A percentile compares a stretch with the other conserved stretches of the same genome.
These are phyloP conservation scores for Amphimedon queenslandica DNA, from an alignment of 37 sponge, comb jelly and placozoan species.

Conservation along the genomic window DNA sequence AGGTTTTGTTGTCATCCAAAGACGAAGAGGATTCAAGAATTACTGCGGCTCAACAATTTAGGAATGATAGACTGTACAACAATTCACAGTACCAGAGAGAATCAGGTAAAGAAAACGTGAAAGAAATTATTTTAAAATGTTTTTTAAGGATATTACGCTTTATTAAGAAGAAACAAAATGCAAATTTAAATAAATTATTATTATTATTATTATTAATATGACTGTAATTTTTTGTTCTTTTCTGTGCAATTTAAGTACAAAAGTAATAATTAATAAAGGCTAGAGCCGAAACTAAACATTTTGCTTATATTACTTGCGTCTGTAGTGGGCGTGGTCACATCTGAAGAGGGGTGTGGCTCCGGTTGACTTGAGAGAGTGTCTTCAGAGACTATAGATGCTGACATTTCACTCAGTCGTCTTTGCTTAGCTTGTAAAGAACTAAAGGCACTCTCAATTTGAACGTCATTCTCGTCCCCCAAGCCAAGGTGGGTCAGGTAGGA, in stretches of 20 bases:
- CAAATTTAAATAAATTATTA: no score
- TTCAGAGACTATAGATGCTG: not conserved
- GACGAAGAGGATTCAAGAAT: not conserved
- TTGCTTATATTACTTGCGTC: not conserved
- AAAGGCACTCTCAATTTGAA: constrained; percentile 71
- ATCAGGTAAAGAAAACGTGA: no score
- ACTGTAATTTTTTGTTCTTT: no score
- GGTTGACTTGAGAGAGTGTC: not conserved
- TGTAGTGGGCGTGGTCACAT: no score
- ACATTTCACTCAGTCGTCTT: constrained; percentile 5
- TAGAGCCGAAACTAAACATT: not conserved
- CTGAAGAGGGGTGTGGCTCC: no score
- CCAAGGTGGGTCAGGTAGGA: constrained; percentile 51
- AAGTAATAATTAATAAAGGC: not conserved
- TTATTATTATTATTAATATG: no score
- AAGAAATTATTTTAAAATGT: no score
- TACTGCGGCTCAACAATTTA: not conserved
- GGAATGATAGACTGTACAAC: not conserved
- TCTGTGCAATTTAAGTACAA: no score
- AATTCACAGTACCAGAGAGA: not conserved
- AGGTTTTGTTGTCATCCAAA: no score
- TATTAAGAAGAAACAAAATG: no score
- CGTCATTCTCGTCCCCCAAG: constrained; percentile 1
- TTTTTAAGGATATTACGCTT: no score
- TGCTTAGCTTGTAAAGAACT: constrained; percentile 18